These are phyloP conservation scores for Macropus fuliginosus DNA, from an alignment of 2,797 vertebrate genomes.

Conservation along the genomic window DNA sequence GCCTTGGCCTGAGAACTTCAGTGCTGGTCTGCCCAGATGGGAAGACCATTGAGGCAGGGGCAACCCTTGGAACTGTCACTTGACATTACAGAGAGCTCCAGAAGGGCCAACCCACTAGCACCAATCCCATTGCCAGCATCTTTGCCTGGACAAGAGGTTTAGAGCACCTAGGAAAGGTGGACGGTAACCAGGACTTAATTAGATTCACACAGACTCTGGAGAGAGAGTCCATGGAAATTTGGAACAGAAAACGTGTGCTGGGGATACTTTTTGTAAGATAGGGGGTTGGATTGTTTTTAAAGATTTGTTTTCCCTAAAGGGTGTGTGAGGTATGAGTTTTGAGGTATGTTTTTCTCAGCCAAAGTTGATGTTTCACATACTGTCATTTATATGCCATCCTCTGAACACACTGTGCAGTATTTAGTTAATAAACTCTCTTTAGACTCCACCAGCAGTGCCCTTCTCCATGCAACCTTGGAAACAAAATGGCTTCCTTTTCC, in stretches of 20 bases:
- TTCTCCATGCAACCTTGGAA: too few species aligned
- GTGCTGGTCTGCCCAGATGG: conserved; percentile 98
- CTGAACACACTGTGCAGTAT: conserved; percentile 67
- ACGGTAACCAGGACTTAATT: conserved; percentile 93
- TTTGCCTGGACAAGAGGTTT: conserved; percentile 98
- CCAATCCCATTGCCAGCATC: conserved; percentile 98
- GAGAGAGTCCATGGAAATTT: conserved; percentile 69
- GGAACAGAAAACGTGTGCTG: conserved; percentile 66
- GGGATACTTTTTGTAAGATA: conserved; percentile 61
- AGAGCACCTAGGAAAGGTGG: conserved; percentile 96
- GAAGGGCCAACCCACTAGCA: conserved; percentile 98
- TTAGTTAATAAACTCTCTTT: conserved; percentile 83
- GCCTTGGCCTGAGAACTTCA: conserved; percentile 97
- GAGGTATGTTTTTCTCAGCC: conserved; percentile 61
- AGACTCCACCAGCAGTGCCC: too few species aligned
- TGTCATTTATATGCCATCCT: conserved; percentile 72
- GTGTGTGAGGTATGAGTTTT: not conserved
- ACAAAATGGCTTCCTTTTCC: too few species aligned
- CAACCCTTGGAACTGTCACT: conserved; percentile 97
- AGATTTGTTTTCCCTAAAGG: conserved; percentile 40
- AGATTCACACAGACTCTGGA: conserved; percentile 96
- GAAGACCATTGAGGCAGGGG: conserved; percentile 98
- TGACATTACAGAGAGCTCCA: conserved; percentile 98
- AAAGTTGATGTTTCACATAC: conserved; percentile 57
- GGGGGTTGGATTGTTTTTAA: conserved; percentile 69